Evolutionary conservation across 2,888 invertebrate species (phyloP).

Genomic region (Drosophila bunnanda): DNA sequence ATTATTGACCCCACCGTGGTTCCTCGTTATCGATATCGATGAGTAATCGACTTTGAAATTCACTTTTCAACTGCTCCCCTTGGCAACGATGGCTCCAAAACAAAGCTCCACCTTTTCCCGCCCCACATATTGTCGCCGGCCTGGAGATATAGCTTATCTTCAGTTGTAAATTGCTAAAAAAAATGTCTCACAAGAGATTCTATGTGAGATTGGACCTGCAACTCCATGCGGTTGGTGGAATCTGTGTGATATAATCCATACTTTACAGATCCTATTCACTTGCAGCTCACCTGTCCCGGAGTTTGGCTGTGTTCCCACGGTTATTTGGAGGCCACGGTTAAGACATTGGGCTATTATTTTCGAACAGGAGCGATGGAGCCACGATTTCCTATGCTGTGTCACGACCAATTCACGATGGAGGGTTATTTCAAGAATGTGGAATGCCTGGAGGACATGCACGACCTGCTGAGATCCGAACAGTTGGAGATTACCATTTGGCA

Average conservation of each 20-base stretch:
- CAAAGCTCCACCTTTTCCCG: constrained; percentile 49
- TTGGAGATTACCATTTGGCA: constrained; percentile 84
- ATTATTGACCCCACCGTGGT: no score
- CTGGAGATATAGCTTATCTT: constrained; percentile 17
- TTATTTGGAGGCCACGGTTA: constrained; percentile 82
- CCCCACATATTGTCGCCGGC: constrained; percentile 17
- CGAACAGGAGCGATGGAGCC: constrained; percentile 83
- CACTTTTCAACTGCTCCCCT: constrained; percentile 46
- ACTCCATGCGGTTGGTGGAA: constrained; percentile 81
- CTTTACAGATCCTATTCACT: neutral
- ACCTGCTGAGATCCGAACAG: constrained; percentile 73
- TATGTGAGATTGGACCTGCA: constrained; percentile 80
- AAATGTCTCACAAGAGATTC: constrained; percentile 72
- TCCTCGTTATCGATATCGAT: neutral
- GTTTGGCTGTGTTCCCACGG: constrained; percentile 84
- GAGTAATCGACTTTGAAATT: constrained; percentile 37
- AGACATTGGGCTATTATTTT: constrained; percentile 83
- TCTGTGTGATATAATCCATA: neutral
- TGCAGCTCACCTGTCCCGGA: constrained; percentile 84
- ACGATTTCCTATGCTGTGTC: constrained; percentile 83
- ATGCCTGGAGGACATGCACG: constrained; percentile 73
- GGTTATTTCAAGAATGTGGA: constrained; percentile 81
- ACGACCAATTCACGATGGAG: constrained; percentile 83
- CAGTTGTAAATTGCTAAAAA: constrained; percentile 1
- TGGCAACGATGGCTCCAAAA: constrained; percentile 64